Conservation (phyloP, 2,888 invertebrate species). For the Phyllotreta striolata region DNA sequence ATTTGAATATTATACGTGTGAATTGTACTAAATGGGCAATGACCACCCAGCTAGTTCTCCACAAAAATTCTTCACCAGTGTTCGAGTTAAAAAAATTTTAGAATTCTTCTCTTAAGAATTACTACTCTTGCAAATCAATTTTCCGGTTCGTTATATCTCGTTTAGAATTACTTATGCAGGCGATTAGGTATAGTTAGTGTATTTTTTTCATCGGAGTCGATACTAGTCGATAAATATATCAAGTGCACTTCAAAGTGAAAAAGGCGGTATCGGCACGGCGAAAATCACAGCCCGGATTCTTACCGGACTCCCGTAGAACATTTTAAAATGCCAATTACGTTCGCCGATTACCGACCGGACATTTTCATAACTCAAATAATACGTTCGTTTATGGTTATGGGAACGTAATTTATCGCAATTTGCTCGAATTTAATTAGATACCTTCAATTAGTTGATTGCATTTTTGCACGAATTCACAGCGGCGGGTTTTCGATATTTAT, state of each 20-base stretch:
- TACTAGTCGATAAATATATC: slow-evolving; percentile 16
- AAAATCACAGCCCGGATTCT: slow-evolving; percentile 28
- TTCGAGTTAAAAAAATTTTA: too few relatives aligned
- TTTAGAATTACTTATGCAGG: too few relatives aligned
- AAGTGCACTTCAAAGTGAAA: slow-evolving; percentile 12
- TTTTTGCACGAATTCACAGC: too few relatives aligned
- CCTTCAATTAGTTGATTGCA: slow-evolving; percentile 26
- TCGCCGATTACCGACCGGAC: slow-evolving; percentile 28
- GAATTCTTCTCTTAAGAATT: too few relatives aligned
- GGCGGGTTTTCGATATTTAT: too few relatives aligned
- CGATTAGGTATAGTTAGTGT: not conserved
- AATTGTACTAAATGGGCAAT: too few relatives aligned
- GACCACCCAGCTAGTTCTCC: too few relatives aligned
- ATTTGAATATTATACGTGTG: too few relatives aligned
- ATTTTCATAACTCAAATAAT: slow-evolving; percentile 33
- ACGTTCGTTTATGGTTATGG: slow-evolving; percentile 28
- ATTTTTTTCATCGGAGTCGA: not conserved
- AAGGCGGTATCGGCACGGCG: slow-evolving; percentile 19
- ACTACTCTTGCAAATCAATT: too few relatives aligned
- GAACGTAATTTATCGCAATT: slow-evolving; percentile 30
- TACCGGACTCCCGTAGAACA: slow-evolving; percentile 18
- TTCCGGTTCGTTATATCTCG: too few relatives aligned
- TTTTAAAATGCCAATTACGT: slow-evolving; percentile 27
- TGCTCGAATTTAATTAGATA: slow-evolving; percentile 28
- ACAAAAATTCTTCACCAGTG: too few relatives aligned